Percentiles rank a stretch among this genome's conserved stretches.
These are phyloP conservation scores for Halocaridina rubra DNA, from an alignment of 2,888 invertebrate species.

Conservation along the genomic window DNA sequence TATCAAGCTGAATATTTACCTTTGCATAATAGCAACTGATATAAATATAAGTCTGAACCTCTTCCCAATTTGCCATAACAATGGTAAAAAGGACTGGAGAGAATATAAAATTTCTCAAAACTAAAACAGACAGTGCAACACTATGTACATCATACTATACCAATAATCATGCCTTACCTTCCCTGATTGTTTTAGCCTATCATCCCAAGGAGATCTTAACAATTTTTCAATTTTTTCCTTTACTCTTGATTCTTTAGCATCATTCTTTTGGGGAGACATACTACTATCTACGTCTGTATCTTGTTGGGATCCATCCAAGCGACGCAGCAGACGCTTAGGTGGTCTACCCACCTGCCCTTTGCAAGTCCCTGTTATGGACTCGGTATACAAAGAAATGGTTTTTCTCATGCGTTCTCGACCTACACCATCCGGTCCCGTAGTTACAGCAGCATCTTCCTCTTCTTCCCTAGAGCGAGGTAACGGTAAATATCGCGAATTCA, in stretches of 20 bases:
- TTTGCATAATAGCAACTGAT: too few relatives aligned
- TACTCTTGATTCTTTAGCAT: conserved; percentile 51
- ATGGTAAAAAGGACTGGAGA: too few relatives aligned
- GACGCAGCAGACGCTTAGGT: conserved; percentile 39
- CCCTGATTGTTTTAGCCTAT: conserved; percentile 44
- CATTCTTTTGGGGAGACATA: conserved; percentile 34
- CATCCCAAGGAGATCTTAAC: conserved; percentile 62
- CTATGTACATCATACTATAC: too few relatives aligned
- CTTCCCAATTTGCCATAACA: too few relatives aligned
- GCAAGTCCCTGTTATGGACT: conserved; percentile 48
- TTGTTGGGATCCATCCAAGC: conserved; percentile 16
- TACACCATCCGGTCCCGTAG: conserved; percentile 12
- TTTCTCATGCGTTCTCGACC: conserved; percentile 41
- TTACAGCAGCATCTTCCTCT: not conserved
- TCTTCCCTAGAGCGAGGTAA: conserved; percentile 42
- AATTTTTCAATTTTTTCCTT: conserved; percentile 62
- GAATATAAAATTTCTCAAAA: too few relatives aligned
- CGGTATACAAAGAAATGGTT: conserved; percentile 54
- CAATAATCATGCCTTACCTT: conserved; percentile 32
- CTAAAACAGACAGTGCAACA: too few relatives aligned
- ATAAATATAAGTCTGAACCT: too few relatives aligned
- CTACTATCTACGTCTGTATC: conserved; percentile 33
- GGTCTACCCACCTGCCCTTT: conserved; percentile 59
- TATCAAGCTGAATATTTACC: too few relatives aligned
- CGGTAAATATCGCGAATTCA: conserved; percentile 44